A percentile compares a stretch with the other conserved stretches of the same genome.
These are phyloP conservation scores for Pterocles orientalis DNA, from an alignment of 2,113 vertebrate species.

Conservation along the genomic window DNA sequence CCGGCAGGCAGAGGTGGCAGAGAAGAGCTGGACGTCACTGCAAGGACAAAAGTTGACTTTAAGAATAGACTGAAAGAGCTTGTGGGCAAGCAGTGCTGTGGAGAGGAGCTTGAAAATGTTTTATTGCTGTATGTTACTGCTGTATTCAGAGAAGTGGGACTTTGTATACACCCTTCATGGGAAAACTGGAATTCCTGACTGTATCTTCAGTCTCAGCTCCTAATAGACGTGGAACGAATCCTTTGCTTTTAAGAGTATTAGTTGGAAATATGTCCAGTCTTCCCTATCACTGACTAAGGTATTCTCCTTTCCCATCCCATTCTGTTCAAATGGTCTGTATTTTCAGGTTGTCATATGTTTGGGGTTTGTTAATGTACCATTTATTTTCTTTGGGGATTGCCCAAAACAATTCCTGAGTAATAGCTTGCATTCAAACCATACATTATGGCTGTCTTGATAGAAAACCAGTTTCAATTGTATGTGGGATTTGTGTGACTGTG, in stretches of 20 bases:
- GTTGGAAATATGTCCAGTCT: neutral
- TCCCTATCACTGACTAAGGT: neutral
- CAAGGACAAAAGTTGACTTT: neutral
- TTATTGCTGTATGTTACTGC: neutral
- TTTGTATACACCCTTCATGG: neutral
- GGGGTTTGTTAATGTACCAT: neutral
- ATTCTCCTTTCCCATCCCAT: neutral
- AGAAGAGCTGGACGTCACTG: accelerated
- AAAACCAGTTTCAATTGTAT: neutral
- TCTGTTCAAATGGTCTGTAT: neutral
- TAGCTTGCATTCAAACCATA: neutral
- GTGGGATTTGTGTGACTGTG: neutral
- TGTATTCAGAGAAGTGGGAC: neutral
- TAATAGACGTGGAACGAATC: accelerated
- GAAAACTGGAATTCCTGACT: neutral
- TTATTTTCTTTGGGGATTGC: neutral
- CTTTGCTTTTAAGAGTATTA: neutral
- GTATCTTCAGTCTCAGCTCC: neutral
- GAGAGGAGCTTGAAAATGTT: neutral
- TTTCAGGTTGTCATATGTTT: neutral
- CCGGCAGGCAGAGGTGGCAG: neutral
- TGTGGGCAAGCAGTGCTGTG: neutral
- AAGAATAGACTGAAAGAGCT: neutral
- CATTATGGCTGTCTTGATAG: neutral
- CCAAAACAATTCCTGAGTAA: neutral